These are phyloP conservation scores for Pomatorhinus ruficollis DNA, from an alignment of 2,113 vertebrate species.

Conservation along the genomic window DNA sequence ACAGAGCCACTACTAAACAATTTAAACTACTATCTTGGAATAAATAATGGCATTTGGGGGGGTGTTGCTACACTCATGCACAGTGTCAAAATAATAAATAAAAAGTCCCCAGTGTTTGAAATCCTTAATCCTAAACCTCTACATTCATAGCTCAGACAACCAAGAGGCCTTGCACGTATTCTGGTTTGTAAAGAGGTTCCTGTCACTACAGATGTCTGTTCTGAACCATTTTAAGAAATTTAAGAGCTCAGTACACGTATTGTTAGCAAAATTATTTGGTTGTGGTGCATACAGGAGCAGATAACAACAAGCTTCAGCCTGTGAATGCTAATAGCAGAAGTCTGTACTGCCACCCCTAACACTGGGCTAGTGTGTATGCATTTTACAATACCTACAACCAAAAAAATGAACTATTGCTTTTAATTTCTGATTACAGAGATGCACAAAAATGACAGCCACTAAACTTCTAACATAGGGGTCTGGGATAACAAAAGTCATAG, in stretches of 20 bases:
- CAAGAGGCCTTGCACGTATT: background rate
- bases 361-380: too few relatives aligned
- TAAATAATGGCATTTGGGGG: background rate
- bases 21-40: background rate
- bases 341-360: fast-evolving
- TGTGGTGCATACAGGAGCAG: background rate
- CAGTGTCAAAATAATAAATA: background rate
- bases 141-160: fast-evolving
- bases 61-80: background rate
- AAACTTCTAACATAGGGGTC: background rate
- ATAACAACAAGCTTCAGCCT: background rate
- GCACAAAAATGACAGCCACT: background rate
- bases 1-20: background rate
- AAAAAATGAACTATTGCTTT: background rate
- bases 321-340: background rate
- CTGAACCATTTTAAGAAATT: background rate
- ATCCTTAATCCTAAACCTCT: background rate
- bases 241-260: background rate
- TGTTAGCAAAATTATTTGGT: background rate
- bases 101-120: background rate
- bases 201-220: background rate
- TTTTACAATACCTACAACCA: background rate
- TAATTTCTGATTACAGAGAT: background rate
- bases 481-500: background rate
- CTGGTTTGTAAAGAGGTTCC: background rate